Percentiles rank a stretch among this genome's conserved stretches.
phyloP scores from a whole-genome alignment of 1,140 invertebrate species.

The Drosophila ironensis region DNA sequence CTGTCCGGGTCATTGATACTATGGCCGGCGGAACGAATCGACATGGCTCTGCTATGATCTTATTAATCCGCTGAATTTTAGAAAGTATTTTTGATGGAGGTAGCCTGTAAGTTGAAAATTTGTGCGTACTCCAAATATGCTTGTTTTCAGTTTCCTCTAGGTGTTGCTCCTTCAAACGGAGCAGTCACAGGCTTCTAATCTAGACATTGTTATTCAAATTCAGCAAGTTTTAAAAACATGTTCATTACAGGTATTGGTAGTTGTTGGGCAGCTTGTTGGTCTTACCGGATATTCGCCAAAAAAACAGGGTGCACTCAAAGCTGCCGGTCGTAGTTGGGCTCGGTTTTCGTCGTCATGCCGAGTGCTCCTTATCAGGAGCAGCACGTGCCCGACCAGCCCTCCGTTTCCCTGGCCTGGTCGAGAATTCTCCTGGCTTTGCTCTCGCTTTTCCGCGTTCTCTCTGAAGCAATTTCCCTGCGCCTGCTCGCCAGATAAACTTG shows the following conservation, averaged over 20 bases:
- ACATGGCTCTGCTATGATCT: not conserved
- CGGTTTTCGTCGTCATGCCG: not conserved
- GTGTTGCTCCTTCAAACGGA: not conserved
- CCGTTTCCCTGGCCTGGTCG: too few relatives aligned
- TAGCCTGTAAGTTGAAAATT: not conserved
- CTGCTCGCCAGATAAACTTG: slow-evolving; percentile 56
- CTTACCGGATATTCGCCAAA: too few relatives aligned
- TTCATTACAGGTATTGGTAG: too few relatives aligned
- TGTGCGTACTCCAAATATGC: not conserved
- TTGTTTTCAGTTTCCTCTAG: not conserved
- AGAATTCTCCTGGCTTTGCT: not conserved
- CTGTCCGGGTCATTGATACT: too few relatives aligned
- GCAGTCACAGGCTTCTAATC: not conserved
- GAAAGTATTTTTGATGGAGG: not conserved
- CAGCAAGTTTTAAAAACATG: too few relatives aligned
- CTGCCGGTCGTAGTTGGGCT: slow-evolving; percentile 38
- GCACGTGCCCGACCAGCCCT: slow-evolving; percentile 25
- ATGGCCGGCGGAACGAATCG: too few relatives aligned
- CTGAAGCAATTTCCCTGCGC: slow-evolving; percentile 26
- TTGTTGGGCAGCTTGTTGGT: too few relatives aligned
- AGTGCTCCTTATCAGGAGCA: slow-evolving; percentile 9
- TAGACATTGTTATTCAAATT: too few relatives aligned
- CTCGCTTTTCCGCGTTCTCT: not conserved
- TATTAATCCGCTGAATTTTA: too few relatives aligned
- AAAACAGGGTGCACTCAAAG: slow-evolving; percentile 9